Conservation (phyloP, 1,140 invertebrate species). For the Choristoneura fumiferana region DNA sequence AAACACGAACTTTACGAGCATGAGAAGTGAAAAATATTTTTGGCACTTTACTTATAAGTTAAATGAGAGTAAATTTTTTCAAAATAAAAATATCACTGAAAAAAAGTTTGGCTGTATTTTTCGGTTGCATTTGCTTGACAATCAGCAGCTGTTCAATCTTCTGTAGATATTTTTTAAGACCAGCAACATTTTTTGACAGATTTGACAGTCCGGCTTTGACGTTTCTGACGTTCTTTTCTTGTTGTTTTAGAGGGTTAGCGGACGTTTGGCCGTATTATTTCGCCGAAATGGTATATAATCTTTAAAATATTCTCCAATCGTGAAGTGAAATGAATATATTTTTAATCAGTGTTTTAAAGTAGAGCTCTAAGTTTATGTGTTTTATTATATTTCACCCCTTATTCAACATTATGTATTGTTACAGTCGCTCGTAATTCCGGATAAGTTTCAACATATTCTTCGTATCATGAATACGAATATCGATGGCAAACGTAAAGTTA, state of each 20-base stretch:
- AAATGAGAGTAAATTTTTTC: no score
- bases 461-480: conserved; percentile 99
- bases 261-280: conserved; percentile 40
- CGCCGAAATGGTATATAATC: conserved; percentile 65
- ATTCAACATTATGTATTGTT: conserved; percentile 62
- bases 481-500: conserved; percentile 98
- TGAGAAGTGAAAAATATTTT: no score
- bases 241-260: conserved; percentile 44
- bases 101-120: no score
- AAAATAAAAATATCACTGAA: no score
- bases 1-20: no score
- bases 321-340: not conserved
- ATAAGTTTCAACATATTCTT: conserved; percentile 99
- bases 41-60: no score
- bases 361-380: not conserved
- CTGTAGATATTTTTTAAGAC: conserved; percentile 11
- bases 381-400: not conserved
- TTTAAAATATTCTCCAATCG: conserved; percentile 24
- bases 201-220: conserved; percentile 14
- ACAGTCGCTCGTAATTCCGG: conserved; percentile 97
- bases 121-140: not conserved
- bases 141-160: not conserved
- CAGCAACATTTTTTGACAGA: conserved; percentile 15
- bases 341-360: conserved; percentile 20
- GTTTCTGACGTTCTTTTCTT: conserved; percentile 37